Evolutionary conservation across 2,888 invertebrate species (phyloP).

Genomic region (Polymixis flavicincta): DNA sequence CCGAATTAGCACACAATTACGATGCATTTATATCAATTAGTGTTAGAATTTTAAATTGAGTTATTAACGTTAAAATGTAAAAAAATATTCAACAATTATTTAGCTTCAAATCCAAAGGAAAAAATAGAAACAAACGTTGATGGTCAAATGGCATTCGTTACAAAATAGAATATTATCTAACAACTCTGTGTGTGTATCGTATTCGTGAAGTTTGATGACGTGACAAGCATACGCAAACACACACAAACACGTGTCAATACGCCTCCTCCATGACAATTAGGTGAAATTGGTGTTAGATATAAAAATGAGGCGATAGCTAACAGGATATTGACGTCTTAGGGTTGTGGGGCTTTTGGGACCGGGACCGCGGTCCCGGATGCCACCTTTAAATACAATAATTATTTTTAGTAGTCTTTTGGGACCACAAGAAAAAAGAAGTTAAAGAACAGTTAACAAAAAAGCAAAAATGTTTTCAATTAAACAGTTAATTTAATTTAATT

Average conservation of each 20-base stretch:
- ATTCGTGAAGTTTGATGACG: slow-evolving; percentile 66
- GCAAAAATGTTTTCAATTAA: too few species aligned
- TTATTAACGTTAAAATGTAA: background rate
- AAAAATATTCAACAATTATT: background rate
- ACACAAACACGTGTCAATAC: slow-evolving; percentile 61
- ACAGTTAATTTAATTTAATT: too few species aligned
- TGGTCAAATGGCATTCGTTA: slow-evolving; percentile 46
- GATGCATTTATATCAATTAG: background rate
- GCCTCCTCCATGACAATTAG: slow-evolving; percentile 79
- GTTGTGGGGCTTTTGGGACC: too few species aligned
- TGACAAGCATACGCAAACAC: slow-evolving; percentile 70
- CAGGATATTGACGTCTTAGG: slow-evolving; percentile 80
- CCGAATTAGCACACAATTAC: background rate
- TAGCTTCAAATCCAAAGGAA: too few species aligned
- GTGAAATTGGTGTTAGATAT: slow-evolving; percentile 83
- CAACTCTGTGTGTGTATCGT: slow-evolving; percentile 57
- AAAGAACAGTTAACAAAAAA: too few species aligned
- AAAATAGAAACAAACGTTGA: background rate
- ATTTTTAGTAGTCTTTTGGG: too few species aligned
- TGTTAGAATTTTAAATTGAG: background rate
- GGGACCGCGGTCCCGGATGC: too few species aligned
- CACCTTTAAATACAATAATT: too few species aligned
- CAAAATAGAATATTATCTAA: slow-evolving; percentile 74
- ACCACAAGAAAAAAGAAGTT: too few species aligned
- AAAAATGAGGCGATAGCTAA: slow-evolving; percentile 74